Base-by-base conservation (phyloP, 2,113 vertebrate genomes). In the Periophthalmus modestus region DNA sequence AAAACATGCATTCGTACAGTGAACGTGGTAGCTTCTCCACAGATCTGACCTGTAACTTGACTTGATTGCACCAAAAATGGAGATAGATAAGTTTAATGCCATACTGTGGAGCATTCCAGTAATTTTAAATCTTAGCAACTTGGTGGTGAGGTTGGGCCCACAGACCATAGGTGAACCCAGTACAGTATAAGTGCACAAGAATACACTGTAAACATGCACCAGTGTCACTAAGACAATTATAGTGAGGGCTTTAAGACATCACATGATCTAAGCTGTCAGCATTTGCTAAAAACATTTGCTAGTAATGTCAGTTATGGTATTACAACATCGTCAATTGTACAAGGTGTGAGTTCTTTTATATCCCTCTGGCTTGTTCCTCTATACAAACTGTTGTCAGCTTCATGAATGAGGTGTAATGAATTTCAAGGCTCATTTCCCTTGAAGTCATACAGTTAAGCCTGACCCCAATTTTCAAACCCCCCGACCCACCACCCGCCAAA, bases 401-500 rank as follows among this genome's bases (percentile, higher is more conserved):
- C 28, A 34, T 62, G 59, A 62, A 62, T 16, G 15, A 62, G 15
- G 28, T 18, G 28, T 34, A 62, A 34, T 62, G 59, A 62, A 62
- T 62, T 34, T 62, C 12, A 62, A 62, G 24, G 59, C 59, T 34
- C 28, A 34, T 62, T 62, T 62, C 24, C 59, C 59, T 62, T 62
- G 21, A 33, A 18, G 24, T 9, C 28, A 33, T 62, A 62, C 59
- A 62, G 55, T 58, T 58, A 58, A 58, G 24, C 55, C 55, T 24
- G 9, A 24, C 21, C 55, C 55, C 23, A 11, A 58, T 58, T 58
- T 58, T 21, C 55, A 24, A 21, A 24, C 55, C 9, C 55, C 55
- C 2, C 21, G 4, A 24, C 55, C 11, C 55, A n/a, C 52, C 52
- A 7, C 52, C 52, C 57, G 11, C 21, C 57, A 59, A 23, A 28